phyloP scores from a whole-genome alignment of 2,888 invertebrate species.

The Torymus aiolomorphi region DNA sequence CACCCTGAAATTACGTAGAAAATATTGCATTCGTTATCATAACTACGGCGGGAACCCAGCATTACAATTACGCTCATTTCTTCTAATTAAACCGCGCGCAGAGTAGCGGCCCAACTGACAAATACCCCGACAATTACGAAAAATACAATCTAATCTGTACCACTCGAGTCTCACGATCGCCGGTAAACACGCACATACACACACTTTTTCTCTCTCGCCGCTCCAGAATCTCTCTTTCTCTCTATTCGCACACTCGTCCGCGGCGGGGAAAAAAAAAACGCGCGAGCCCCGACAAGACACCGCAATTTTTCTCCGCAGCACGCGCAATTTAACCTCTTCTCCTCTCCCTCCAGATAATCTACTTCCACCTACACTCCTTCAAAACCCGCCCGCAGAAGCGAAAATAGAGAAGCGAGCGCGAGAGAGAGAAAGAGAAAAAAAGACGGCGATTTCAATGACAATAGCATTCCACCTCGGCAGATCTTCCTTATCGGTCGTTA shows the following conservation, averaged over 20 bases:
- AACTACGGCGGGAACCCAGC: no score
- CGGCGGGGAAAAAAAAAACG: background rate
- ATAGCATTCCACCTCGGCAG: conserved; percentile 16
- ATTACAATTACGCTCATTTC: no score
- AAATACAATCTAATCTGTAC: no score
- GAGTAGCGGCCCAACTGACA: no score
- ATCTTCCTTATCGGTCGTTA: conserved; percentile 45
- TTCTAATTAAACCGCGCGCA: no score
- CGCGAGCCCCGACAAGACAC: conserved; percentile 22
- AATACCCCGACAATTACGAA: no score
- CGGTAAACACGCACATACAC: no score
- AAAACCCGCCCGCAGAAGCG: background rate
- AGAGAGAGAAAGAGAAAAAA: background rate
- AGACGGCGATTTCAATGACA: conserved; percentile 38
- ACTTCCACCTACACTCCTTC: conserved; percentile 1
- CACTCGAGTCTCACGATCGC: no score
- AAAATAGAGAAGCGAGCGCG: background rate
- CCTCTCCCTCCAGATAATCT: conserved; percentile 44
- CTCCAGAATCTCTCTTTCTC: no score
- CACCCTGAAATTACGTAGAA: no score
- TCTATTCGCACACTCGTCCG: background rate
- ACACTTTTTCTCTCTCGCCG: no score
- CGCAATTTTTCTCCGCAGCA: conserved; percentile 41
- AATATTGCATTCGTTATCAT: no score
- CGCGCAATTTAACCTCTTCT: conserved; percentile 43